These are phyloP conservation scores for Morus bassanus DNA, from an alignment of 2,797 vertebrate genomes.

Conservation along the genomic window DNA sequence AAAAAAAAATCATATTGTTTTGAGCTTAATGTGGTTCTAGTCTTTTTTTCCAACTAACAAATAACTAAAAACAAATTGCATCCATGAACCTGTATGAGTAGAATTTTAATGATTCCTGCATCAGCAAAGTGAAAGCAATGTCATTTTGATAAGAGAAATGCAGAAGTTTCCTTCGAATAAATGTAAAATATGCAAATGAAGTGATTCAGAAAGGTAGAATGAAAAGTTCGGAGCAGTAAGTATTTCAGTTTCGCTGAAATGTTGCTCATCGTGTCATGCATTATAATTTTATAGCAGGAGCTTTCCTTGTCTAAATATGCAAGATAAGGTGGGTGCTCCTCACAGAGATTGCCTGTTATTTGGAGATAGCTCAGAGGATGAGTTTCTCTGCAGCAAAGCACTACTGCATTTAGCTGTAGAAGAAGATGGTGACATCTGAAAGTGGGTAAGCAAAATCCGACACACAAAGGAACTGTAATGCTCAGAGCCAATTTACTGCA, in stretches of 20 bases:
- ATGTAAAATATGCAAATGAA: conserved; percentile 51
- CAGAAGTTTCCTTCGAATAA: conserved; percentile 44
- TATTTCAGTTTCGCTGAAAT: neutral
- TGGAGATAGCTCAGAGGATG: neutral
- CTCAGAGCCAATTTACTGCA: neutral
- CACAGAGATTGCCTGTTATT: neutral
- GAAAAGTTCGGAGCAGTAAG: neutral
- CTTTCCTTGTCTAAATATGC: neutral
- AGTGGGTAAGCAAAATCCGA: neutral
- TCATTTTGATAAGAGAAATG: conserved; percentile 51
- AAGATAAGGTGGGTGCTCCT: neutral
- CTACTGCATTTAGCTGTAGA: neutral
- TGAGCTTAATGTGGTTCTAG: neutral
- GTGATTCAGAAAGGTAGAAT: conserved; percentile 6
- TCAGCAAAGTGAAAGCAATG: conserved; percentile 41
- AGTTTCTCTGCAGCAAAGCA: neutral
- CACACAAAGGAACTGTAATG: neutral
- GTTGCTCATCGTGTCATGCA: neutral
- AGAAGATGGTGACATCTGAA: neutral
- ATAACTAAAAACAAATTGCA: neutral
- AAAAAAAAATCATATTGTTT: neutral
- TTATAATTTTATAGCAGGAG: neutral
- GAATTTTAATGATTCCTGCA: conserved; percentile 54
- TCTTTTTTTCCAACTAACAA: neutral
- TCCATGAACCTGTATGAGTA: neutral